phyloP scores from a whole-genome alignment of 1,140 invertebrate species.

The Chironomus striatipennis region DNA sequence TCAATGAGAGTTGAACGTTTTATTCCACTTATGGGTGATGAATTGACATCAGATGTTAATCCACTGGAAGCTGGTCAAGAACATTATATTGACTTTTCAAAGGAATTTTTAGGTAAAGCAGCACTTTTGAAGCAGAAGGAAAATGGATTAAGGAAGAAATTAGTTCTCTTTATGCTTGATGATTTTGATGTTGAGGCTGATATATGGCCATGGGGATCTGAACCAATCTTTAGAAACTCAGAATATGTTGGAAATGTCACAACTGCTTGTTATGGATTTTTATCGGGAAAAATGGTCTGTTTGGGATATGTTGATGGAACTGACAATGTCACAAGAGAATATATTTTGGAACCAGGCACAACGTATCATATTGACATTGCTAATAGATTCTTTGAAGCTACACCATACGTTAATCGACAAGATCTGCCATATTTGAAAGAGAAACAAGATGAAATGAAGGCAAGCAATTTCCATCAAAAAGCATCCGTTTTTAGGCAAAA shows the following conservation, averaged over 20 bases:
- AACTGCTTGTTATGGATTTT: conserved; percentile 64
- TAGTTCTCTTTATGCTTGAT: conserved; percentile 65
- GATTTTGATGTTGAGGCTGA: conserved; percentile 63
- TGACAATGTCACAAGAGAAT: conserved; percentile 49
- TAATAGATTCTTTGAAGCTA: conserved; percentile 50
- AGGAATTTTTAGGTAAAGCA: conserved; percentile 64
- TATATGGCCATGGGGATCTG: conserved; percentile 74
- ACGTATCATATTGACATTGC: conserved; percentile 60
- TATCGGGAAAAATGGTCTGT: conserved; percentile 52
- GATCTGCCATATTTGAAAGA: not conserved
- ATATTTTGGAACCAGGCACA: conserved; percentile 49
- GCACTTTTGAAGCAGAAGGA: conserved; percentile 61
- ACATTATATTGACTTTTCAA: conserved; percentile 63
- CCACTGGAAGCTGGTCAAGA: conserved; percentile 67
- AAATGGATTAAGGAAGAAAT: conserved; percentile 55
- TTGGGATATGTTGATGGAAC: conserved; percentile 54
- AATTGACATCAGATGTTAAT: conserved; percentile 63
- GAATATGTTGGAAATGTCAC: conserved; percentile 66
- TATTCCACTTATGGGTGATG: conserved; percentile 56
- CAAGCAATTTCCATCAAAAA: not conserved
- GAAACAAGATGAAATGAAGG: not conserved
- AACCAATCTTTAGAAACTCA: conserved; percentile 63
- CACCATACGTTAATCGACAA: conserved; percentile 43
- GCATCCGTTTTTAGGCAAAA: no score
- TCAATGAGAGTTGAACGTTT: conserved; percentile 58